These are phyloP conservation scores for Drosophila ezoana DNA, from an alignment of 2,888 invertebrate genomes.

Conservation along the genomic window DNA sequence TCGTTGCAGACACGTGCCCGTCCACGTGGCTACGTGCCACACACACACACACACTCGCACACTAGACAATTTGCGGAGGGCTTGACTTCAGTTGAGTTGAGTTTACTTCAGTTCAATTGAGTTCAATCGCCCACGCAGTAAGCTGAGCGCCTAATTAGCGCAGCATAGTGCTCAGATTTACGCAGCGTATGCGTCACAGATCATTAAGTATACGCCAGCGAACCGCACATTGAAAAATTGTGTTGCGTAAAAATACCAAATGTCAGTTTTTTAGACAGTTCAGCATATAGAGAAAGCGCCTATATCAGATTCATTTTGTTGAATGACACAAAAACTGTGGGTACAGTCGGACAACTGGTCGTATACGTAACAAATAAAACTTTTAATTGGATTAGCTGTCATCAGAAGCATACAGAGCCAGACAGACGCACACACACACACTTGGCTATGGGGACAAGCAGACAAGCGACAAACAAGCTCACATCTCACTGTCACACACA, in stretches of 20 bases:
- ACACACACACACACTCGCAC: constrained; percentile 8
- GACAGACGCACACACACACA: constrained; percentile 22
- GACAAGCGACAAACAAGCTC: constrained; percentile 71
- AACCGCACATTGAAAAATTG: constrained; percentile 13
- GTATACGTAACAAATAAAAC: constrained; percentile 79
- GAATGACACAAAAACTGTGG: constrained; percentile 52
- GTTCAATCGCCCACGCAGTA: constrained; percentile 10
- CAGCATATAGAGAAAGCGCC: constrained; percentile 39
- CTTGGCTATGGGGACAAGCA: constrained; percentile 49
- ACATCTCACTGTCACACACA: constrained; percentile 72
- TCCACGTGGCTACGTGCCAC: constrained; percentile 49
- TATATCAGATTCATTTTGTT: constrained; percentile 75
- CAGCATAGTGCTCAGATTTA: constrained; percentile 30
- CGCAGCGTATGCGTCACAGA: constrained; percentile 4
- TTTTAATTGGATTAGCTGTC: constrained; percentile 83
- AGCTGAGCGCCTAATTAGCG: constrained; percentile 42
- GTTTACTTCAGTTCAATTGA: constrained; percentile 46
- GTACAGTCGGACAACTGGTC: constrained; percentile 38
- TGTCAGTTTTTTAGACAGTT: constrained; percentile 33
- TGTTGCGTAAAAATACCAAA: constrained; percentile 21
- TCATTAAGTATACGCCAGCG: constrained; percentile 8
- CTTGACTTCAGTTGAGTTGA: constrained; percentile 52
- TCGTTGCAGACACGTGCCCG: constrained; percentile 42
- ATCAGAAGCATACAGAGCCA: constrained; percentile 56
- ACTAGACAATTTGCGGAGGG: constrained; percentile 43